A percentile compares a stretch with the other conserved stretches of the same genome.
Evolutionary conservation across 1,140 invertebrate species (phyloP).

Genomic region (Cherax destructor): DNA sequence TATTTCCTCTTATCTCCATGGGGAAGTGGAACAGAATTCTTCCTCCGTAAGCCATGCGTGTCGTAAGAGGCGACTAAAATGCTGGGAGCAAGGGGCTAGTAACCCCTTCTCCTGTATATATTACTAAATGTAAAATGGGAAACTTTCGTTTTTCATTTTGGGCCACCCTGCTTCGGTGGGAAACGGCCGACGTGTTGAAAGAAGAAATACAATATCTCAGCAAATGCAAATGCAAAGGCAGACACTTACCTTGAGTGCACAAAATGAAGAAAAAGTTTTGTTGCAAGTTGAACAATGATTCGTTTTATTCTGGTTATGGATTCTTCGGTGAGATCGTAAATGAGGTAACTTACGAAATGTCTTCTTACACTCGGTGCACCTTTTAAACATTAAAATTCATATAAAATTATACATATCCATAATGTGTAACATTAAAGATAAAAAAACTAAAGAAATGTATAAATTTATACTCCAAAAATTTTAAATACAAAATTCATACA

Average conservation of each 20-base stretch:
- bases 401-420: neutral
- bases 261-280: slow-evolving; percentile 29
- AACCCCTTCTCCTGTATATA: too few species aligned
- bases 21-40: too few species aligned
- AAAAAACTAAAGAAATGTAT: neutral
- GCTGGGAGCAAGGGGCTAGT: too few species aligned
- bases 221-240: neutral
- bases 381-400: neutral
- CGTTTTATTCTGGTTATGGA: slow-evolving; percentile 24
- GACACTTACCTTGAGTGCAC: slow-evolving; percentile 39
- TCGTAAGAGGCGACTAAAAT: too few species aligned
- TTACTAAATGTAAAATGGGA: too few species aligned
- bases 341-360: slow-evolving; percentile 34
- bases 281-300: slow-evolving; percentile 31
- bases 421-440: too few species aligned
- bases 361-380: slow-evolving; percentile 45
- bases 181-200: too few species aligned
- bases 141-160: too few species aligned
- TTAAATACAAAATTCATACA: neutral
- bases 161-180: too few species aligned
- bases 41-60: too few species aligned
- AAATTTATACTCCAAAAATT: neutral
- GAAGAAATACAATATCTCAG: too few species aligned
- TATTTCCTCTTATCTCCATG: too few species aligned
- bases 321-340: slow-evolving; percentile 34